Evolutionary conservation across 2,888 invertebrate species (phyloP).

Genomic region (Synergus gifuensis): DNA sequence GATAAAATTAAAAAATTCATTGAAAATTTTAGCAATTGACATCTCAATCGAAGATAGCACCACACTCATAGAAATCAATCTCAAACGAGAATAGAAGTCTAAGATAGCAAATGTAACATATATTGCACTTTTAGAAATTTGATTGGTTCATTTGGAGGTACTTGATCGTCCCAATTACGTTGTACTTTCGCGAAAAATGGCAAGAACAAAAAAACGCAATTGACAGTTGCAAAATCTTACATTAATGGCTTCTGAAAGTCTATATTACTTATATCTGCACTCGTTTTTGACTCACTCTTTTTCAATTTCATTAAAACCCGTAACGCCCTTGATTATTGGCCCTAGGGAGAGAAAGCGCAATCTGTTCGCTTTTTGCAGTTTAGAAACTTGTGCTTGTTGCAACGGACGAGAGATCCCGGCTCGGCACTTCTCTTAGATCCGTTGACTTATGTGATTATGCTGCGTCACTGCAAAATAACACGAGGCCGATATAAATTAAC

Average conservation of each 20-base stretch:
- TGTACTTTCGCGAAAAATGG: not conserved
- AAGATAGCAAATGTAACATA: not conserved
- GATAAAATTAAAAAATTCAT: not conserved
- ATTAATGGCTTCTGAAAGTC: not conserved
- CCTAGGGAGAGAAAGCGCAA: not conserved
- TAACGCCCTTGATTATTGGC: not conserved
- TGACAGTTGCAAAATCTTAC: not conserved
- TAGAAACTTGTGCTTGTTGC: conserved; percentile 74
- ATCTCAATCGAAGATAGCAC: not conserved
- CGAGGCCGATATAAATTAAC: conserved; percentile 62
- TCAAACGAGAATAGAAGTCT: not conserved
- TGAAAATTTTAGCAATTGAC: not conserved
- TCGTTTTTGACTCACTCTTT: not conserved
- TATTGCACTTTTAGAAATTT: not conserved
- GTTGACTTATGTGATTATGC: conserved; percentile 67
- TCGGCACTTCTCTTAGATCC: conserved; percentile 57
- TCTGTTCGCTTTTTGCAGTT: conserved; percentile 53
- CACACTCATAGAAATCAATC: not conserved
- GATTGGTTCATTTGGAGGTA: not conserved
- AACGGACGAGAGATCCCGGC: conserved; percentile 69
- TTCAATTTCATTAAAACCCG: not conserved
- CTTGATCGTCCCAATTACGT: not conserved
- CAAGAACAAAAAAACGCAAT: not conserved
- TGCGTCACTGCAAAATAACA: conserved; percentile 74
- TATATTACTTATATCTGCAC: not conserved